These are phyloP conservation scores for Beroe ovata DNA, from an alignment of 37 sponge, comb jelly and placozoan genomes.

Conservation along the genomic window DNA sequence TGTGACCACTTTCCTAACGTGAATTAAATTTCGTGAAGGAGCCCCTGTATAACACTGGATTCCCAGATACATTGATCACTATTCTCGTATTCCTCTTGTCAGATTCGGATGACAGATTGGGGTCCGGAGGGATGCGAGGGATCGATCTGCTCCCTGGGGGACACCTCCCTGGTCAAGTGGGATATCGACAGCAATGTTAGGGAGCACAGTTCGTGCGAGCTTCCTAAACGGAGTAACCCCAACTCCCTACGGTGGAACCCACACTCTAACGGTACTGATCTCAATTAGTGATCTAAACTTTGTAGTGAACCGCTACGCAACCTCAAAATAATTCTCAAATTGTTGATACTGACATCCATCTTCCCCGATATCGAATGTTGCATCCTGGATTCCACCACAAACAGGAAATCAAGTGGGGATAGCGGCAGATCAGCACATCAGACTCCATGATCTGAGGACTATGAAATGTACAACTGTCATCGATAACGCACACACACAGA, in stretches of 20 bases:
- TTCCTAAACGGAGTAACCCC: slow-evolving; percentile 23
- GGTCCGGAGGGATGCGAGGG: slow-evolving; percentile 63
- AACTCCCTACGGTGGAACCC: slow-evolving; percentile 51
- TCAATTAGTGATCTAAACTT: too few relatives aligned
- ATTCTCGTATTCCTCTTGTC: background rate
- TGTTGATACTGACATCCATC: too few relatives aligned
- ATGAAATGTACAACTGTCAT: slow-evolving; percentile 53
- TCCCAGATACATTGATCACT: background rate
- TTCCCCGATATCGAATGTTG: too few relatives aligned
- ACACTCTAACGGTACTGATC: slow-evolving; percentile 35
- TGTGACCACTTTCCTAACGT: too few relatives aligned
- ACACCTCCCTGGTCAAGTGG: slow-evolving; percentile 58
- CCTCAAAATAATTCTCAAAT: too few relatives aligned
- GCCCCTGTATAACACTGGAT: too few relatives aligned
- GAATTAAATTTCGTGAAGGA: too few relatives aligned
- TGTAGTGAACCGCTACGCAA: too few relatives aligned
- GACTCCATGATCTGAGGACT: slow-evolving; percentile 55
- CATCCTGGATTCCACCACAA: background rate
- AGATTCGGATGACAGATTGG: slow-evolving; percentile 40
- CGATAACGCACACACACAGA: slow-evolving; percentile 44
- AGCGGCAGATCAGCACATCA: slow-evolving; percentile 36
- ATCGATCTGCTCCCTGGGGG: slow-evolving; percentile 35
- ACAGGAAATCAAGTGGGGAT: slow-evolving; percentile 60
- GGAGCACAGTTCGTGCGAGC: slow-evolving; percentile 51
- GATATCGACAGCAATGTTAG: slow-evolving; percentile 27